These are phyloP conservation scores for Bombus consobrinus DNA, from an alignment of 1,140 invertebrate species.

Conservation along the genomic window DNA sequence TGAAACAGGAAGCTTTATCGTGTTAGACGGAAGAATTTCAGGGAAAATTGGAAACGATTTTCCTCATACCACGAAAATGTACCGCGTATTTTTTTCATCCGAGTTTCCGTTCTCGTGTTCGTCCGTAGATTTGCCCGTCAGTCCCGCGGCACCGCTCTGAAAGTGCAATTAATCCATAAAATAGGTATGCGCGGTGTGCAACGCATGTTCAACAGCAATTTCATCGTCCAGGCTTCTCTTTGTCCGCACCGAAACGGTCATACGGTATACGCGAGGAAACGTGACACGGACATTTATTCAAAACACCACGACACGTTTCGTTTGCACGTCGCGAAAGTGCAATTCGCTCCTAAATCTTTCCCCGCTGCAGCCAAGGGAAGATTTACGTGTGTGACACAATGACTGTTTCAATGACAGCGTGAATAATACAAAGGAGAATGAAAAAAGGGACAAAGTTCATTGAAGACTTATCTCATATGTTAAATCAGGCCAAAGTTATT, in stretches of 20 bases:
- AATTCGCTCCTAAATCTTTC: slow-evolving; percentile 46
- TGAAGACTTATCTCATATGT: neutral
- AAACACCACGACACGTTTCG: slow-evolving; percentile 41
- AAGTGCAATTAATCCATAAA: slow-evolving; percentile 57
- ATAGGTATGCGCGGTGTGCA: slow-evolving; percentile 40
- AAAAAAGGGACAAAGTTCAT: neutral
- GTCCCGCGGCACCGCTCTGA: too few species aligned
- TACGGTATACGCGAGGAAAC: slow-evolving; percentile 38
- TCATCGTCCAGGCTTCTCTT: slow-evolving; percentile 33
- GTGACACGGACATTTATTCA: slow-evolving; percentile 56
- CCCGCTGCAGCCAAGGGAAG: neutral
- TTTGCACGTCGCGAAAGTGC: slow-evolving; percentile 41
- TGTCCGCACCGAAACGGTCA: slow-evolving; percentile 41
- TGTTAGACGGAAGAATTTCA: neutral
- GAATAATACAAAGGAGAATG: neutral
- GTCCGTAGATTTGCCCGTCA: slow-evolving; percentile 3
- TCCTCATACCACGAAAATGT: neutral
- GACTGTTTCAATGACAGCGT: slow-evolving; percentile 34
- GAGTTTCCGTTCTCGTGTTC: too few species aligned
- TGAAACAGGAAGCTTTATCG: neutral
- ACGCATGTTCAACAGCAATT: slow-evolving; percentile 54
- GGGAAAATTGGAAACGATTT: slow-evolving; percentile 1
- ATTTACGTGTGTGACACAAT: slow-evolving; percentile 24
- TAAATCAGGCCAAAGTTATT: neutral
- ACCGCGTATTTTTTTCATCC: slow-evolving; percentile 3